Percentiles rank a stretch among this genome's conserved stretches.
Conservation (phyloP, 2,888 invertebrate species). For the Sabellastarte sp. region DNA sequence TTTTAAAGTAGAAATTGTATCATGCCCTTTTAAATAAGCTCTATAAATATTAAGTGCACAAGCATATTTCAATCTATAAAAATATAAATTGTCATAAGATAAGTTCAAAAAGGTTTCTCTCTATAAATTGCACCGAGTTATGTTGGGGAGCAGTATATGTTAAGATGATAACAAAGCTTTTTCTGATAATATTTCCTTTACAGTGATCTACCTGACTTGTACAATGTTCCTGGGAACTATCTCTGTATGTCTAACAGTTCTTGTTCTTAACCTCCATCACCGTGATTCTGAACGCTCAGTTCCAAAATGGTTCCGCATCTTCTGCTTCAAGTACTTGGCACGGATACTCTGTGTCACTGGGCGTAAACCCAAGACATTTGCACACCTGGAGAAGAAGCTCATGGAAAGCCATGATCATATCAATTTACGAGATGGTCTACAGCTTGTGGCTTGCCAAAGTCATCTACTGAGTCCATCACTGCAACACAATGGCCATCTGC, state of each 20-base stretch:
- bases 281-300: slow-evolving; percentile 25
- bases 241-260: slow-evolving; percentile 31
- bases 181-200: neutral
- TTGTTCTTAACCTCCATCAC: slow-evolving; percentile 32
- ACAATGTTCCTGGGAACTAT: slow-evolving; percentile 33
- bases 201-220: slow-evolving; percentile 33
- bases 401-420: neutral
- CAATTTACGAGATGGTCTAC: slow-evolving; percentile 17
- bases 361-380: slow-evolving; percentile 24
- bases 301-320: slow-evolving; percentile 22
- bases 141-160: no score
- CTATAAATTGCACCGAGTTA: no score
- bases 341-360: slow-evolving; percentile 22
- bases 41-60: no score
- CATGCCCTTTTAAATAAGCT: no score
- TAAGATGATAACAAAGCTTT: no score
- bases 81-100: no score
- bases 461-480: slow-evolving; percentile 21
- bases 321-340: slow-evolving; percentile 28
- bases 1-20: no score
- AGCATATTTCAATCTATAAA: no score
- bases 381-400: neutral
- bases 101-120: no score
- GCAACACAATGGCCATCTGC: slow-evolving; percentile 4
- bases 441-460: slow-evolving; percentile 19